Evolutionary conservation across 2,797 vertebrate genomes (phyloP), one percentile per base, ranked within the genome.

Genomic region (Aselliscus stoliczkanus): DNA sequence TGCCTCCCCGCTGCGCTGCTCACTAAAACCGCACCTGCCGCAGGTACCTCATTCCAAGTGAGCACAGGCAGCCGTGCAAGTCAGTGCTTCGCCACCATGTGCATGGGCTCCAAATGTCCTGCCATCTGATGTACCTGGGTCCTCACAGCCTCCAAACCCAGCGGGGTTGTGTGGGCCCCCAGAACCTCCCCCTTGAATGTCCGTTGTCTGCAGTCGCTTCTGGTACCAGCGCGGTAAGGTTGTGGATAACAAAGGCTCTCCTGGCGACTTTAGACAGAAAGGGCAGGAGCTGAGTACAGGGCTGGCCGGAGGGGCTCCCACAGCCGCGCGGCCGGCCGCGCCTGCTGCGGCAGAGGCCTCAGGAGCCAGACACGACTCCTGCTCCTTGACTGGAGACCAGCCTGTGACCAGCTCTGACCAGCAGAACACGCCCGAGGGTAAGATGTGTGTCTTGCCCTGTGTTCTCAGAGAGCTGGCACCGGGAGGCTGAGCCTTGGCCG

Each of bases 141-240:
- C 31, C 60, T 27, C 52, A 47, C 0, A 5, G 54, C 64, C 25
- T 72, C 18, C 25, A 62, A 1, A 11, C 76, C 54, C 54, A 42
- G 1, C 7, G 0, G 4, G 11, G 34, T 29, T 0, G 0, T 12
- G 21, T 23, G 2, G 11, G 23, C 37, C 37, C 21, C 42, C 4
- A 2, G 44, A 20, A 27, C 5, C 42, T 14, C n/a, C 47, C 37
- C 52, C 31, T 1, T 1, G 10, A n/a, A 34, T 18, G 37, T 17
- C 65, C 17, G 2, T 64, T 4, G 6, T 42, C 54, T 34, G 39
- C 7, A 9, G 2, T 1, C 4, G 4, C 29, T 15, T 5, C 56
- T 18, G 62, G 21, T 12, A 20, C 25, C 50, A 2, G 2, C 9
- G 1, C 1, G 4, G 39, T 14, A 11, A 39, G 37, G 5, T 2